Conservation (phyloP, 2,113 vertebrate species). For the Hypanus sabinus region DNA sequence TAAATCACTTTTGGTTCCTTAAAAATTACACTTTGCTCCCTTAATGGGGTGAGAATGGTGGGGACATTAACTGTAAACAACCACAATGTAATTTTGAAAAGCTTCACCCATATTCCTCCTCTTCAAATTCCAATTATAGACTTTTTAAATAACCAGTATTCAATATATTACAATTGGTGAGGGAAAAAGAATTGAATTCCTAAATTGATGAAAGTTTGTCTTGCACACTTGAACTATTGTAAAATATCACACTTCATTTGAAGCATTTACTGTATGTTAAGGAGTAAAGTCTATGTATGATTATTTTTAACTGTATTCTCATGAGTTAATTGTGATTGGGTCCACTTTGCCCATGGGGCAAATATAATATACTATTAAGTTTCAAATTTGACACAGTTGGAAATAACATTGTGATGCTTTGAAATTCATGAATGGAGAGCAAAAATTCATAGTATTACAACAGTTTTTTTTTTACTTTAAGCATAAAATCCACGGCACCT, state of each 20-base stretch:
- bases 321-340: not conserved
- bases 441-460: not conserved
- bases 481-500: conserved; percentile 56
- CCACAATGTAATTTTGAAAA: not conserved
- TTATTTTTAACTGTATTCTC: not conserved
- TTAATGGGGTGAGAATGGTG: not conserved
- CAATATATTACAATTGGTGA: not conserved
- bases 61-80: not conserved
- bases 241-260: not conserved
- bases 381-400: conserved; percentile 40
- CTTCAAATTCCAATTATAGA: not conserved
- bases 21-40: too few relatives aligned
- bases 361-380: not conserved
- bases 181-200: not conserved
- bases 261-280: not conserved
- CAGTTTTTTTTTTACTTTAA: conserved; percentile 45
- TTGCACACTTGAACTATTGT: not conserved
- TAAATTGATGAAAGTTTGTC: not conserved
- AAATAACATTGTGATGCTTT: conserved; percentile 20
- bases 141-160: too few relatives aligned
- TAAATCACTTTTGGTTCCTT: too few relatives aligned
- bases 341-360: not conserved
- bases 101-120: not conserved
- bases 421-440: not conserved
- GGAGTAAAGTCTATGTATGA: not conserved